Evolutionary conservation across 2,888 invertebrate genomes (phyloP), one percentile per base, ranked within the genome.

Genomic region (Machimus atricapillus): DNA sequence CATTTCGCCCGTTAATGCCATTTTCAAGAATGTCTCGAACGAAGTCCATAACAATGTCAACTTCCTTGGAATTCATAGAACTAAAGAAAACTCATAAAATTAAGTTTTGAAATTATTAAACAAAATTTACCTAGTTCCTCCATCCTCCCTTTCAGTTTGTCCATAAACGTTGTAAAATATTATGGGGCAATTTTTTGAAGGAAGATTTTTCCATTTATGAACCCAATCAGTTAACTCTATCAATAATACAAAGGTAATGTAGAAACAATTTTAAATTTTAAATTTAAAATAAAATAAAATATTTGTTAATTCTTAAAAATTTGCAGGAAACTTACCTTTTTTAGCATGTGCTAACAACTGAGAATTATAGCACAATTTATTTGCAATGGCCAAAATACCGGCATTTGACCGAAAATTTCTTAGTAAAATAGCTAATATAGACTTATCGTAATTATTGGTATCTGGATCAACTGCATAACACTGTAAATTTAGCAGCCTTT

Each of bases 401-500:
- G 93, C 92, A 91, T 96, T 95, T 27, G 95, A 96, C 56, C 97
- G 94, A 92, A 95, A 97, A 93, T 97, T 97, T 88, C 94, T 93
- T 27, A 95, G 92, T 76, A 97, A 93, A 93, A 96, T 97, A 2
- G 96, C 96, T 66, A 96, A 94, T 90, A 95, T 94, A 73, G 94
- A 92, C 0, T 94, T 92, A 91, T 97, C 94, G 88, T 92, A 92
- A 43, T 89, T 87, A 0, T 90, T 90, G 6, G 88, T 88, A 19
- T 27, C 8, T 19, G 46, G 43, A 78, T 91, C 90, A 16, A 90
- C 7, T 9, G 88, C 89, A 88, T 92, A 92, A 89, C 94, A 94
- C 31, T 92, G 90, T 0, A 92, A 92, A 0, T 91, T 90, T 93
- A 95, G 94, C 79, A 97, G 91, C 34, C 97, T 93, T 90, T 96